These are phyloP conservation scores for Calyptommatus sinebrachiatus DNA, from an alignment of 2,113 vertebrate genomes.

Conservation along the genomic window DNA sequence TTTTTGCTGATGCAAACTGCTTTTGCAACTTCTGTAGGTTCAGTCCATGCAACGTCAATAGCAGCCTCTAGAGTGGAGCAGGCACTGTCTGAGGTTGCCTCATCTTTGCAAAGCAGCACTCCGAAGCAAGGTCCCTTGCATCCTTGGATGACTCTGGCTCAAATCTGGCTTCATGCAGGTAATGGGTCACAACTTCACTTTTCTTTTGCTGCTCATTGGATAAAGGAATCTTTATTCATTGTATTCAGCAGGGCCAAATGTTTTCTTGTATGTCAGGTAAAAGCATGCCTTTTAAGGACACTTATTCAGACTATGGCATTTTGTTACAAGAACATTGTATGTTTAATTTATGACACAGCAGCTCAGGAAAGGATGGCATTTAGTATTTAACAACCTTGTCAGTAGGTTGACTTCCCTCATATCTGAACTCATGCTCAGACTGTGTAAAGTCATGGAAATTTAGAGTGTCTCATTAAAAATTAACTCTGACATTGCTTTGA, in stretches of 20 bases:
- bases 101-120: conserved; percentile 94
- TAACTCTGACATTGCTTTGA: conserved; percentile 1
- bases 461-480: conserved; percentile 21
- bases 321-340: background rate
- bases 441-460: conserved; percentile 9
- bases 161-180: conserved; percentile 99
- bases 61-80: conserved; percentile 97
- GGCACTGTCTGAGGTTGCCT: conserved; percentile 94
- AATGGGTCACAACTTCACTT: conserved; percentile 19
- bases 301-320: background rate
- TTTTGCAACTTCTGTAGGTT: conserved; percentile 75
- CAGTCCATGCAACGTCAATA: conserved; percentile 92
- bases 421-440: background rate
- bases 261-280: background rate
- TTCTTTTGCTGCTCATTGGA: conserved; percentile 26
- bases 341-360: conserved; percentile 18
- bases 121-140: conserved; percentile 94
- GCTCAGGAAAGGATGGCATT: background rate
- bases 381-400: conserved; percentile 23
- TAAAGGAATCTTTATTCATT: background rate
- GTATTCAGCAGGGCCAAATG: conserved; percentile 17
- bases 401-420: background rate
- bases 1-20: conserved; percentile 19
- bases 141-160: conserved; percentile 98
- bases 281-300: background rate